Conservation (phyloP, 2,797 vertebrate genomes). For the Phoebastria nigripes region DNA sequence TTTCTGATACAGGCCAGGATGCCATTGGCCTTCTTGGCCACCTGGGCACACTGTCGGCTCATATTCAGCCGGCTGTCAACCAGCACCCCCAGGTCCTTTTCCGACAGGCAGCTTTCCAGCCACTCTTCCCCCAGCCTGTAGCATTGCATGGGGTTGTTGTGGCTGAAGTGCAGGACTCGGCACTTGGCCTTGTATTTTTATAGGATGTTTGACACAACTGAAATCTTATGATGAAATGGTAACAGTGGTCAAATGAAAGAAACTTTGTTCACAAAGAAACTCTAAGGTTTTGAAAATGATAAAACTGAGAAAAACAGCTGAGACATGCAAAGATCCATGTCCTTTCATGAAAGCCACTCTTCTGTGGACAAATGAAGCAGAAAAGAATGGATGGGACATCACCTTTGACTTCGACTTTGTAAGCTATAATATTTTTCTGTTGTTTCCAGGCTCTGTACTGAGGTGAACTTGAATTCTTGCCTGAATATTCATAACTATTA, state of each 20-base stretch:
- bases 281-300: not conserved
- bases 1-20: no score
- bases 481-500: not conserved
- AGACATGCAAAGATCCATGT: not conserved
- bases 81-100: no score
- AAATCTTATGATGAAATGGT: not conserved
- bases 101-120: no score
- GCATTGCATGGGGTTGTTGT: no score
- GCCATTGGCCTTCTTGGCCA: no score
- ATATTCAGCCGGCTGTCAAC: no score
- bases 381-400: not conserved
- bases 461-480: not conserved
- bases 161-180: no score
- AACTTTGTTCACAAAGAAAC: not conserved
- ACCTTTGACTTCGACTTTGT: not conserved
- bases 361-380: not conserved
- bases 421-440: not conserved
- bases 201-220: not conserved
- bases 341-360: not conserved
- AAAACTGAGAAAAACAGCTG: not conserved
- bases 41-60: no score
- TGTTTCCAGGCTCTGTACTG: not conserved
- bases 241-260: not conserved
- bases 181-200: not conserved
- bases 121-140: no score